Evolutionary conservation across 53 echinoderm and acorn worm genomes (phyloP).

Genomic region (Paracentrotus lividus): DNA sequence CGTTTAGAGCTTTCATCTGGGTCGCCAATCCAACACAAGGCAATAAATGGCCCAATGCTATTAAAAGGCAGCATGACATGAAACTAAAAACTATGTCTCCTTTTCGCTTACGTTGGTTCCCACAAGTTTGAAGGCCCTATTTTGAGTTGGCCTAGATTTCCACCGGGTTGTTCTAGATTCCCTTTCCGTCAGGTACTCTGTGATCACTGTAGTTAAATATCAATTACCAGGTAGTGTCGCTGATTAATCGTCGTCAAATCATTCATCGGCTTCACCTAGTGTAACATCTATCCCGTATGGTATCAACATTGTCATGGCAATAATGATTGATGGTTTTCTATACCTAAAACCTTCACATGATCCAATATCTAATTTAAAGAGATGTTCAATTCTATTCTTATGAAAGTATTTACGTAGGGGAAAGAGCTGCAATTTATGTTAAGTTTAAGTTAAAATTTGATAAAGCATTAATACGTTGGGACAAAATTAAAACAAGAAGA

Average conservation of each 20-base stretch:
- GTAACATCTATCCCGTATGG: neutral
- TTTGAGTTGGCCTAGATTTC: constrained; percentile 57
- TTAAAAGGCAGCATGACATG: constrained; percentile 24
- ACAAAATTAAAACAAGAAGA: neutral
- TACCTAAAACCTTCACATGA: neutral
- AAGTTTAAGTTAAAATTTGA: too few relatives aligned
- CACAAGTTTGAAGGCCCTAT: constrained; percentile 32
- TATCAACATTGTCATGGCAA: neutral
- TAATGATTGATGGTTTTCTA: neutral
- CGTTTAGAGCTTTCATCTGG: neutral
- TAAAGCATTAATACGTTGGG: too few relatives aligned
- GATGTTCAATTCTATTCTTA: neutral
- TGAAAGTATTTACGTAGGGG: neutral
- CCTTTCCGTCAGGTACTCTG: neutral
- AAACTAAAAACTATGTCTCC: constrained; percentile 37
- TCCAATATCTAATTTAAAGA: neutral
- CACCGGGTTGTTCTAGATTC: constrained; percentile 13
- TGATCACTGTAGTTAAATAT: constrained; percentile 32
- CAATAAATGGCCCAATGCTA: constrained; percentile 34
- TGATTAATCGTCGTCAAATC: constrained; percentile 49
- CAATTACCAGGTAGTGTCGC: constrained; percentile 8
- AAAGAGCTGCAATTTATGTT: neutral
- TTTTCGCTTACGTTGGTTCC: constrained; percentile 30
- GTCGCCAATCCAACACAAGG: neutral
- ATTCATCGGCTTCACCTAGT: neutral